Base-by-base conservation (phyloP, 2,888 invertebrate genomes). In the Sphaerophoria rueppellii region DNA sequence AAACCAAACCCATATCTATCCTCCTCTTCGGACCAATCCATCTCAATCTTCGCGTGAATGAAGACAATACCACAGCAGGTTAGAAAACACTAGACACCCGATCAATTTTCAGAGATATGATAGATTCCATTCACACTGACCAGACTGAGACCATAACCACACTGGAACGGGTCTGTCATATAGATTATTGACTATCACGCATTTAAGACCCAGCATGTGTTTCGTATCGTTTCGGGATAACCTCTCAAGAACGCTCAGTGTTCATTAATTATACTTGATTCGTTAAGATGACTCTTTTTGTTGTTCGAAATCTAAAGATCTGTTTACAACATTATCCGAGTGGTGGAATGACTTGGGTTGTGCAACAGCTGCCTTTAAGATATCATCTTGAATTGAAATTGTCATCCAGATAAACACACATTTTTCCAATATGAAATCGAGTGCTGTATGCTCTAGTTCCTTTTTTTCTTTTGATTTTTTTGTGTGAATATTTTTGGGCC, bases 41-140 rank as follows among this genome's bases (percentile, higher is more conserved):
- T 85, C 85, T 81, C 85, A 81, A 85, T 85, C 72, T 76, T 73
- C 34, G 46, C 34, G 46, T 69, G 70, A 73, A 76, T 77, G 76
- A 85, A 85, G 85, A 85, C 80, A 85, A 80, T 80, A 57, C 80
- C 83, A 61, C 83, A 85, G 83, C 83, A 85, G 83, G 83, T 85
- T 85, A 48, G 35, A 43, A 60, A 32, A 79, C 67, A 69, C 57
- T 24, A 63, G 67, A 72, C 80, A 76, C 61, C 16, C 58, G 43
- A 67, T 43, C 61, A 24, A 34, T 11, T 52, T 16, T 12, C 14
- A 61, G 37, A 69, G 75, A 70, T 54, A 81, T 80, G 81, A 85
- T 81, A 80, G 85, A 81, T 80, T 67, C 50, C 48, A 57, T 63
- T 76, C 58, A 65, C 54, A 72, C 37, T 67, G 65, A 32, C 55